A percentile compares a stretch with the other conserved stretches of the same genome.
phyloP scores from a whole-genome alignment of 2,797 vertebrate species.

The Molossus alvarezi region DNA sequence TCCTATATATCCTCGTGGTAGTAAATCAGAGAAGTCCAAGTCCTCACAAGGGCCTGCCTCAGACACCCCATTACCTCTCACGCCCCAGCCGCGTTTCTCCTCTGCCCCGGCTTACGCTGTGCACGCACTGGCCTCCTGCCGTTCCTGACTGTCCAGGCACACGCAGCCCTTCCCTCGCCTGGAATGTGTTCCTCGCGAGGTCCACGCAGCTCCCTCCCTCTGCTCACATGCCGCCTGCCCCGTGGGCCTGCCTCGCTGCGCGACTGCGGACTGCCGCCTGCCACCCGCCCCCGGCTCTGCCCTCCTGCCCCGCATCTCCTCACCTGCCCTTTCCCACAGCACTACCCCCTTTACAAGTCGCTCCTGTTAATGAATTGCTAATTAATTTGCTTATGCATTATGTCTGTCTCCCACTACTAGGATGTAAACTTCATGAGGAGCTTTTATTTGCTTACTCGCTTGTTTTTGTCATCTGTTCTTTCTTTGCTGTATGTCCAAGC shows the following conservation, averaged over 20 bases:
- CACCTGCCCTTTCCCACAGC: not conserved
- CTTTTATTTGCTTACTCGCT: not conserved
- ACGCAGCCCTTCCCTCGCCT: no score
- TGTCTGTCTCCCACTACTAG: not conserved
- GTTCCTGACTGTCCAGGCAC: rapidly evolving
- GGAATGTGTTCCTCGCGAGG: not conserved
- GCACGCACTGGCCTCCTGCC: not conserved
- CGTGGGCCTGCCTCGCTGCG: not conserved
- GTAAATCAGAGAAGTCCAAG: not conserved
- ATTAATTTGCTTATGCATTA: not conserved
- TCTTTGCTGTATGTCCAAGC: not conserved
- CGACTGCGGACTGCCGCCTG: not conserved
- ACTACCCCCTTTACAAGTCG: not conserved
- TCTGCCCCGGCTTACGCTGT: no score
- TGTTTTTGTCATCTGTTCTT: not conserved
- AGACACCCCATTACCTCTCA: no score
- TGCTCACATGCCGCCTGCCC: not conserved
- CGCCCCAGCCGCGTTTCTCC: not conserved
- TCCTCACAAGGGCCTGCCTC: not conserved
- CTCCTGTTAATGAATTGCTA: not conserved
- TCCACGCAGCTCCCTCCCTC: rapidly evolving
- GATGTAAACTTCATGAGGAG: not conserved
- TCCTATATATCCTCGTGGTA: not conserved
- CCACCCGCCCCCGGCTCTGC: no score
- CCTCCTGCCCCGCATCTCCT: not conserved